These are phyloP conservation scores for Aethes cnicana DNA, from an alignment of 2,888 invertebrate genomes.

Conservation along the genomic window DNA sequence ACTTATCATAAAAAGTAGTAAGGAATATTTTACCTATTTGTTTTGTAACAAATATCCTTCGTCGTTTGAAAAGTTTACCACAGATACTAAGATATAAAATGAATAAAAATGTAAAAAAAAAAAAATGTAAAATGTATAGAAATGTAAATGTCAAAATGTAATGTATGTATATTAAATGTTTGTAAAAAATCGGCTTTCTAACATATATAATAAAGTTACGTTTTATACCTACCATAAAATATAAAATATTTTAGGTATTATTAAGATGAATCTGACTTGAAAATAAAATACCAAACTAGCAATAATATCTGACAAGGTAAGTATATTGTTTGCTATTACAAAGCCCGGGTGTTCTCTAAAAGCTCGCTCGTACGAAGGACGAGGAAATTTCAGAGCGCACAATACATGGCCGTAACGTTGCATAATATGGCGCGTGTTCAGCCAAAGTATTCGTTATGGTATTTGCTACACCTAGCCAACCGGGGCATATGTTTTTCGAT, in stretches of 20 bases:
- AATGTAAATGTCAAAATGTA: background rate
- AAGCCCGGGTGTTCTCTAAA: slow-evolving; percentile 50
- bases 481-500: slow-evolving; percentile 79
- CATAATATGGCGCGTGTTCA: slow-evolving; percentile 79
- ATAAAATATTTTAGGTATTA: too few relatives aligned
- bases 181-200: too few relatives aligned
- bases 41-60: too few relatives aligned
- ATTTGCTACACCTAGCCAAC: slow-evolving; percentile 81
- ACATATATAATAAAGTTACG: too few relatives aligned
- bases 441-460: slow-evolving; percentile 82
- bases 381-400: slow-evolving; percentile 68
- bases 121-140: background rate
- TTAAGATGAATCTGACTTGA: too few relatives aligned
- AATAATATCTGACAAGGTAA: too few relatives aligned
- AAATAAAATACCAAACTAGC: too few relatives aligned
- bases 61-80: too few relatives aligned
- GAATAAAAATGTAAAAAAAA: background rate
- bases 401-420: slow-evolving; percentile 75
- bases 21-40: too few relatives aligned
- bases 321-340: slow-evolving; percentile 39
- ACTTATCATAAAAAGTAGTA: too few relatives aligned
- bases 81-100: background rate
- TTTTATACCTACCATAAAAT: too few relatives aligned
- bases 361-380: slow-evolving; percentile 57
- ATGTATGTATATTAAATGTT: too few relatives aligned